phyloP scores from a whole-genome alignment of 2,113 vertebrate genomes.

The Poeciliopsis turrubarensis region DNA sequence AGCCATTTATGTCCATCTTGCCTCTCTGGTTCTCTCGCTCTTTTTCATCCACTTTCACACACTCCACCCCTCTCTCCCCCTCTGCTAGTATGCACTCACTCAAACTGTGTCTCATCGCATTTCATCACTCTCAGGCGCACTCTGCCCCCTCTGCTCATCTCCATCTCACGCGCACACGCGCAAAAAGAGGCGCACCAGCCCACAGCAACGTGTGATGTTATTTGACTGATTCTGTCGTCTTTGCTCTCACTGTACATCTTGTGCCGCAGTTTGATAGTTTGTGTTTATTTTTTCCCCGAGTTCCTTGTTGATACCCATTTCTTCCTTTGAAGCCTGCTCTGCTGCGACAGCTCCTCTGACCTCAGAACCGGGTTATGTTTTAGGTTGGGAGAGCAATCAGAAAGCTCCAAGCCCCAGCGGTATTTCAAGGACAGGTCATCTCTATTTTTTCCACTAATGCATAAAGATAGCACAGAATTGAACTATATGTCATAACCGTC shows the following conservation, averaged over 20 bases:
- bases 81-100: conserved; percentile 71
- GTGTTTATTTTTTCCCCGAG: conserved; percentile 2
- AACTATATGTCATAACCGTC: no score
- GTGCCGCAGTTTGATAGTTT: conserved; percentile 2
- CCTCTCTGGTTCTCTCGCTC: conserved; percentile 50
- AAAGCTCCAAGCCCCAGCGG: conserved; percentile 22
- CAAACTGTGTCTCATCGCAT: conserved; percentile 75
- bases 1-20: conserved; percentile 63
- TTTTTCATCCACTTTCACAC: conserved; percentile 56
- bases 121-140: conserved; percentile 69
- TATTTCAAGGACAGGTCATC: conserved; percentile 56
- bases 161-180: conserved; percentile 34
- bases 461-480: conserved; percentile 35
- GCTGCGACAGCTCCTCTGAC: background rate
- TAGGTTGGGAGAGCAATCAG: conserved; percentile 9
- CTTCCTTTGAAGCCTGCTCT: background rate
- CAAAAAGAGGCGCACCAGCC: conserved; percentile 42
- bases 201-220: conserved; percentile 37
- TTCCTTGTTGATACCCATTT: background rate
- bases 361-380: conserved; percentile 9
- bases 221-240: conserved; percentile 27
- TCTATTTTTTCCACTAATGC: conserved; percentile 52
- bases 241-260: conserved; percentile 14
- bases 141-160: conserved; percentile 65
- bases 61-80: conserved; percentile 39